These are phyloP conservation scores for Nymphalis polychloros DNA, from an alignment of 2,888 invertebrate genomes.

Conservation along the genomic window DNA sequence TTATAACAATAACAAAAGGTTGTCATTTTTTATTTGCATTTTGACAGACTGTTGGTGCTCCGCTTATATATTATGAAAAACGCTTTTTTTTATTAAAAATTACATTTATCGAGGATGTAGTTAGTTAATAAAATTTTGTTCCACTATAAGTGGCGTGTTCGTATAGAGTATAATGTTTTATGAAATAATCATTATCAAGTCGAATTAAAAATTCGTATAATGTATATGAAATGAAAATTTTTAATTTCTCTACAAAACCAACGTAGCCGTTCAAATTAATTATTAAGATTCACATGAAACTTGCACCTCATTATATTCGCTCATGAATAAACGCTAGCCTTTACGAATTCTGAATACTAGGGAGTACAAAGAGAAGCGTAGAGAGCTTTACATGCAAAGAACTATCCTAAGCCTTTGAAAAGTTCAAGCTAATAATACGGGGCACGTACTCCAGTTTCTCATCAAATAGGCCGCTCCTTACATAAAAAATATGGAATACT, in stretches of 20 bases:
- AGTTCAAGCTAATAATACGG: constrained; percentile 31
- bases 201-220: not conserved
- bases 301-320: constrained; percentile 31
- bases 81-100: too few species aligned
- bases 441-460: constrained; percentile 42
- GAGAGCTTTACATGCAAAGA: constrained; percentile 29
- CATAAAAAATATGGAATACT: constrained; percentile 66
- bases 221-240: not conserved
- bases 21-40: too few species aligned
- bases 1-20: not conserved
- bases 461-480: constrained; percentile 50
- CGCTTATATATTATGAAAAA: too few species aligned
- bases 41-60: too few species aligned
- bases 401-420: constrained; percentile 32
- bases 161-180: too few species aligned
- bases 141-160: too few species aligned
- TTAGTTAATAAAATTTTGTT: too few species aligned
- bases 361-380: constrained; percentile 27
- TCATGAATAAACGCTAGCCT: constrained; percentile 31
- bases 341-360: constrained; percentile 30
- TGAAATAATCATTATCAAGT: not conserved
- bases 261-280: constrained; percentile 25
- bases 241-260: constrained; percentile 5
- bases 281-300: constrained; percentile 29
- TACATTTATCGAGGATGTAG: too few species aligned